Conservation (phyloP, 2,888 invertebrate genomes). For the Boloria selene region DNA sequence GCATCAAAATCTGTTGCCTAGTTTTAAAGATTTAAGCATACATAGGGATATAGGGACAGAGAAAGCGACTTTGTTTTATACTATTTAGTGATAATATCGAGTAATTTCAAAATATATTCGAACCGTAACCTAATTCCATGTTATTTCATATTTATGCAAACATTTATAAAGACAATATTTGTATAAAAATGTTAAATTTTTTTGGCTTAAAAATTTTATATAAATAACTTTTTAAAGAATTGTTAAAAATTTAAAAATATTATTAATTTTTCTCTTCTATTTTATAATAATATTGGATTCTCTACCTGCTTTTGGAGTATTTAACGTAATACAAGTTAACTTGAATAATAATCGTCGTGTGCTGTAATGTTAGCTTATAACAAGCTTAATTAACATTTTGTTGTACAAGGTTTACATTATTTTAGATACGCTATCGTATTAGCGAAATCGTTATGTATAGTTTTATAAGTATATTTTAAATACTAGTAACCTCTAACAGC, state of each 20-base stretch:
- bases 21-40: no score
- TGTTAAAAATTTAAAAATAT: no score
- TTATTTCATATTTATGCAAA: no score
- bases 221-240: no score
- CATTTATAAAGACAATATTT: no score
- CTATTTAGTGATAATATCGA: no score
- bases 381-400: constrained; percentile 18
- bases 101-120: not conserved
- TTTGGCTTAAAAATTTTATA: no score
- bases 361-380: constrained; percentile 19
- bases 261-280: not conserved
- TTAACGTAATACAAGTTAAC: constrained; percentile 16
- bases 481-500: not conserved
- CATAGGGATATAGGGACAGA: no score
- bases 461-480: not conserved
- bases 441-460: constrained; percentile 6
- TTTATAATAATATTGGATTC: constrained; percentile 13
- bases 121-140: no score
- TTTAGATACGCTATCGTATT: constrained; percentile 11
- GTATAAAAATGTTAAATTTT: no score
- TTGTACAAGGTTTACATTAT: constrained; percentile 11
- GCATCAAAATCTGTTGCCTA: no score
- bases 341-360: constrained; percentile 17
- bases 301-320: not conserved
- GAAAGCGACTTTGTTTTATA: no score